Base-by-base conservation (phyloP, 2,888 invertebrate genomes). In the Masnerella sp. region DNA sequence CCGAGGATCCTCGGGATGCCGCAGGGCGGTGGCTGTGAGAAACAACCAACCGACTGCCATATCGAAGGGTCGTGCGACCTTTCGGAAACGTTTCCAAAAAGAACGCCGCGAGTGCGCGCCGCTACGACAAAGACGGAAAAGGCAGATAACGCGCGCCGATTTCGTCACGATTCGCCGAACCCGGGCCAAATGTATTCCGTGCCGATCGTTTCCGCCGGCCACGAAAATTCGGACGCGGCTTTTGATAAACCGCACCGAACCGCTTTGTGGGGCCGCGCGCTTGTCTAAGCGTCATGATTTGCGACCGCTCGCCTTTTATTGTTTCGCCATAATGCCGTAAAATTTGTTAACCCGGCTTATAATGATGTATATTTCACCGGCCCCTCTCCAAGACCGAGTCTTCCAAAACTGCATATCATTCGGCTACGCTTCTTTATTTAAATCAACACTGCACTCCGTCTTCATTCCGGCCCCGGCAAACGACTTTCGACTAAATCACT, bases 1-100 rank as follows among this genome's bases (percentile, higher is more conserved):
- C 78, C 73, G 78, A 79, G 76, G 76, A 77, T 77, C 79, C 76
- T 77, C 77, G 72, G 77, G 76, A 77, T 78, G 78, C 80, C 78
- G 78, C 75, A 77, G 78, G 70, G 74, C 74, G 72, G 58, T 67
- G 73, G 75, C 77, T 75, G 75, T 77, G 78, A 77, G 77, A 79
- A 78, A 78, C 75, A 71, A 76, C 67, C 65, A 75, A 75, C 75
- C 71, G 65, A 75, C 75, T 77, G 74, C 76, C 71, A 71, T 73
- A 75, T 65, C 69, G 65, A 75, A 75, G 70, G 72, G 70, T 76
- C 69, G 62, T 75, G 73, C 71, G 70, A 73, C 73, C 73, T 70
- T 68, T 64, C 69, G 64, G 65, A 73, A 73, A 64, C 70, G 69
- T 74, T 74, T 70, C 62, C 67, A 67, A 71, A 67, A 71, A 71